phyloP scores from a whole-genome alignment of 1,140 invertebrate genomes.

The Ganaspis sp. region DNA sequence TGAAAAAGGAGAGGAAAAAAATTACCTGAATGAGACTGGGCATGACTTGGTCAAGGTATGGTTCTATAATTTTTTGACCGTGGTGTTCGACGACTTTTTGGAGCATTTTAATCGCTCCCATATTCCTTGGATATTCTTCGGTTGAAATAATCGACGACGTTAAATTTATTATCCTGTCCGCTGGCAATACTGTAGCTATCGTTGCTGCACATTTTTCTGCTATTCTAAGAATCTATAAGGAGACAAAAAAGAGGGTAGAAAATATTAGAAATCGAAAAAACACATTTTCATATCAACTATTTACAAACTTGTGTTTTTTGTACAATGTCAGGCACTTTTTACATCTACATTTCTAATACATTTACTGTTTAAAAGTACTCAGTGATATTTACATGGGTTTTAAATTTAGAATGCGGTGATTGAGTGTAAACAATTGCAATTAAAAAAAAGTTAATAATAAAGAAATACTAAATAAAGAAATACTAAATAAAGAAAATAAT shows the following conservation, averaged over 20 bases:
- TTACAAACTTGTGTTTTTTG: no score
- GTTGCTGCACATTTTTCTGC: constrained; percentile 83
- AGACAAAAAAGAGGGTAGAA: not conserved
- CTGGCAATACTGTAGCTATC: constrained; percentile 84
- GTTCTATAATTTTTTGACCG: constrained; percentile 82
- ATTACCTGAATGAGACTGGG: constrained; percentile 89
- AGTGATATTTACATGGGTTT: no score
- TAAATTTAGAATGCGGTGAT: no score
- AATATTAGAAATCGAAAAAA: not conserved
- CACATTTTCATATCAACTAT: not conserved
- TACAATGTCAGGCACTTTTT: no score
- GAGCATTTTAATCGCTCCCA: constrained; percentile 95
- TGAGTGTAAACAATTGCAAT: no score
- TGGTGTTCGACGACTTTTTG: constrained; percentile 88
- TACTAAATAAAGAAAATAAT: no score
- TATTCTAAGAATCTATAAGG: constrained; percentile 75
- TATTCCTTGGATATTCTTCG: constrained; percentile 88
- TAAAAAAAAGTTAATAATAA: no score
- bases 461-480: no score
- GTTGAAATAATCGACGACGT: constrained; percentile 90
- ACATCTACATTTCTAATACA: no score
- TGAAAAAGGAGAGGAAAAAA: no score
- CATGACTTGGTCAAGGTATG: constrained; percentile 87
- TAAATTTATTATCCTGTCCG: constrained; percentile 82
- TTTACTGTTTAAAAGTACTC: no score